These are phyloP conservation scores for Torymus tubicola DNA, from an alignment of 2,888 invertebrate species.

Conservation along the genomic window DNA sequence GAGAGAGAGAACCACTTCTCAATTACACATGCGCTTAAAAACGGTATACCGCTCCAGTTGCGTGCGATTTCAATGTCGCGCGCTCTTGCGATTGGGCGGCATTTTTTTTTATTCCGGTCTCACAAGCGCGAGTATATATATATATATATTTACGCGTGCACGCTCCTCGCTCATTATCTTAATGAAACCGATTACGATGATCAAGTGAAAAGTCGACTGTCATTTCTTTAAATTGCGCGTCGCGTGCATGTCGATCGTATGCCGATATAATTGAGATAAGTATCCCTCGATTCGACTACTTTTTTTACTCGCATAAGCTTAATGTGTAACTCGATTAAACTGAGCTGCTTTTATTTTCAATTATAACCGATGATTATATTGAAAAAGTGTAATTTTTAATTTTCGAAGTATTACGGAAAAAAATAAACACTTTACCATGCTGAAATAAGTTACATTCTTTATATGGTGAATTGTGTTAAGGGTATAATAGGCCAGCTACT, in stretches of 20 bases:
- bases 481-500: too few species aligned
- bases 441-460: too few species aligned
- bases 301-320: background rate
- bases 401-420: too few species aligned
- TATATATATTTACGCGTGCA: too few species aligned
- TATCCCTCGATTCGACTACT: background rate
- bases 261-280: background rate
- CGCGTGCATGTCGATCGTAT: background rate
- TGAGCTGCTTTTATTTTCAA: too few species aligned
- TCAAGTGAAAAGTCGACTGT: slow-evolving; percentile 32
- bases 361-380: too few species aligned
- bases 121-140: too few species aligned
- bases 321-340: background rate
- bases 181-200: slow-evolving; percentile 36
- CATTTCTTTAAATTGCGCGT: background rate
- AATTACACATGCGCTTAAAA: slow-evolving; percentile 15
- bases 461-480: too few species aligned
- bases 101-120: slow-evolving; percentile 4
- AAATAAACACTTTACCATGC: too few species aligned
- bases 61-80: slow-evolving; percentile 42
- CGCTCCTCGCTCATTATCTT: slow-evolving; percentile 9
- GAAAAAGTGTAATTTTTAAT: too few species aligned
- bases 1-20: slow-evolving; percentile 6
- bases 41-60: slow-evolving; percentile 27
- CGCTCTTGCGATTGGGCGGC: background rate